These are phyloP conservation scores for Bufotes viridis DNA, from an alignment of 2,797 vertebrate genomes.

Conservation along the genomic window DNA sequence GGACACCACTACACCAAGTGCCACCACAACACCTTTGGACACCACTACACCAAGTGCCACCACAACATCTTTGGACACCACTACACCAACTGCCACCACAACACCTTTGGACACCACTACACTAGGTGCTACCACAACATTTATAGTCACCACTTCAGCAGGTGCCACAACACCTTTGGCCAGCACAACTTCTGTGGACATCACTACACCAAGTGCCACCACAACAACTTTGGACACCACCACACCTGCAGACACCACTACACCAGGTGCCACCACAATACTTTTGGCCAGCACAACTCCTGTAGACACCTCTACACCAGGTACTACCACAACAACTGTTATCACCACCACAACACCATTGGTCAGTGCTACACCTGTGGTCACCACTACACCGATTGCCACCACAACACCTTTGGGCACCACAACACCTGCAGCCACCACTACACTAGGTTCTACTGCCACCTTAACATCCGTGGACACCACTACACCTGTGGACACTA, in stretches of 20 bases:
- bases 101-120: too few species aligned
- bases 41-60: neutral
- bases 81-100: too few species aligned
- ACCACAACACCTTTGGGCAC: too few species aligned
- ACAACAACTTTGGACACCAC: neutral
- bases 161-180: too few species aligned
- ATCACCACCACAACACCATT: neutral
- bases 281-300: neutral
- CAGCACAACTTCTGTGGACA: too few species aligned
- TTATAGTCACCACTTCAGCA: too few species aligned
- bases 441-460: too few species aligned
- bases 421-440: too few species aligned
- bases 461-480: neutral
- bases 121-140: too few species aligned
- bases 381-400: neutral
- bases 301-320: neutral
- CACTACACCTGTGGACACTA: neutral
- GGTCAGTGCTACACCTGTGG: neutral
- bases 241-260: neutral
- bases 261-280: neutral
- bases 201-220: too few species aligned
- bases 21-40: too few species aligned
- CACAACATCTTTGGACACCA: neutral
- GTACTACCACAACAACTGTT: neutral
- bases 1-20: too few species aligned